Evolutionary conservation across 2,888 invertebrate species (phyloP).

Genomic region (Aphrophora alni): DNA sequence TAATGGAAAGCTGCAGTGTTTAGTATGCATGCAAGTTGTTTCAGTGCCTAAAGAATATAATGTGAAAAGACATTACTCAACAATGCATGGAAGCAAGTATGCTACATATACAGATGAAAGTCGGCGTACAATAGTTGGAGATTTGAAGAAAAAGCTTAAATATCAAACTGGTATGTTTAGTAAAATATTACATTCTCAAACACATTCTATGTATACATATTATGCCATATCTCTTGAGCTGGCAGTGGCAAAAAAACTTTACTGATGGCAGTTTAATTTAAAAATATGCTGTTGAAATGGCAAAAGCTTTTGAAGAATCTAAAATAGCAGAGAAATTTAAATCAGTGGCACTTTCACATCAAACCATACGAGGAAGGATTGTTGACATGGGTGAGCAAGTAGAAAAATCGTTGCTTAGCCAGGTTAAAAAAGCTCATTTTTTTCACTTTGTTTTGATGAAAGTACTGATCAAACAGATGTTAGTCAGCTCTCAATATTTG

Average conservation of each 20-base stretch:
- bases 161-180: constrained; percentile 35
- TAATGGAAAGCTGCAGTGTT: constrained; percentile 34
- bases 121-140: too few species aligned
- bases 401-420: constrained; percentile 23
- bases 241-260: constrained; percentile 41
- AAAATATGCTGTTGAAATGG: not conserved
- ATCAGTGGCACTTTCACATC: constrained; percentile 41
- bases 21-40: constrained; percentile 27
- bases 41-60: constrained; percentile 34
- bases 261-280: constrained; percentile 20
- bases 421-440: constrained; percentile 28
- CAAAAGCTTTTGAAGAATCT: constrained; percentile 38
- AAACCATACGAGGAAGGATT: constrained; percentile 37
- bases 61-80: constrained; percentile 34
- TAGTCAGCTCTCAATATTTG: constrained; percentile 24
- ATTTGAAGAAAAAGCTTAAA: constrained; percentile 30
- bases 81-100: constrained; percentile 34
- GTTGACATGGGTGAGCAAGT: constrained; percentile 30
- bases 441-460: constrained; percentile 34
- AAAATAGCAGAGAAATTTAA: constrained; percentile 42
- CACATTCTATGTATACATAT: not conserved
- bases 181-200: constrained; percentile 25
- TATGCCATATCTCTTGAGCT: constrained; percentile 35
- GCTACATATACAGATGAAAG: constrained; percentile 22
- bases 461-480: constrained; percentile 28